A percentile compares a stretch with the other conserved stretches of the same genome.
phyloP scores from a whole-genome alignment of 2,888 invertebrate species.

The Cremastinae sp. region DNA sequence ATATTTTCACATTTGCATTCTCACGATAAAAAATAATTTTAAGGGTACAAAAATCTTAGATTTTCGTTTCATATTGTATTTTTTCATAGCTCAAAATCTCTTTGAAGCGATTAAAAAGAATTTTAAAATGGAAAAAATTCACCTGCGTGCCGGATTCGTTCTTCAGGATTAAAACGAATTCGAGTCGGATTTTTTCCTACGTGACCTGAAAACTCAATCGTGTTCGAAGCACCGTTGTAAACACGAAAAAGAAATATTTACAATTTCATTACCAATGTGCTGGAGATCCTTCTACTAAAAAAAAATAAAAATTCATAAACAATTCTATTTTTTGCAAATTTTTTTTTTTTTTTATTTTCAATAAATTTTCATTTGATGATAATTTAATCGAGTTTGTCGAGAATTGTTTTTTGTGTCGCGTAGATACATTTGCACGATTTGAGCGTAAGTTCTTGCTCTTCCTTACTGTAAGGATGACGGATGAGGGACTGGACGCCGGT shows the following conservation, averaged over 20 bases:
- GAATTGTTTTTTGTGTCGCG: constrained; percentile 70
- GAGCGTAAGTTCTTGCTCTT: constrained; percentile 72
- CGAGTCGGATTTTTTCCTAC: constrained; percentile 50
- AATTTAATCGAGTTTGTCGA: constrained; percentile 68
- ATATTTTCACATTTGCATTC: not conserved
- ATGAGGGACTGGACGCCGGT: constrained; percentile 74
- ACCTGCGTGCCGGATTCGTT: constrained; percentile 49
- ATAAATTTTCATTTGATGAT: not conserved
- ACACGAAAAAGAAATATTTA: constrained; percentile 1
- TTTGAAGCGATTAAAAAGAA: constrained; percentile 3
- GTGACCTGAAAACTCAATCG: constrained; percentile 44
- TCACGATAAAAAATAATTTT: not conserved
- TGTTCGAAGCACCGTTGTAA: constrained; percentile 12
- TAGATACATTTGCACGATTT: constrained; percentile 73
- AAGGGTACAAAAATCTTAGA: too few species aligned
- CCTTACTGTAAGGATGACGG: constrained; percentile 71
- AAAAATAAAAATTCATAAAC: constrained; percentile 35
- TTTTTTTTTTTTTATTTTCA: not conserved
- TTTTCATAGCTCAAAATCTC: constrained; percentile 10
- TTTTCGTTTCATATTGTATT: not conserved
- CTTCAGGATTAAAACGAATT: constrained; percentile 55
- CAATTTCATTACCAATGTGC: not conserved
- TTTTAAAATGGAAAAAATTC: constrained; percentile 29
- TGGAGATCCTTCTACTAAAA: too few species aligned
- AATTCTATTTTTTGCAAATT: not conserved